phyloP scores from a whole-genome alignment of 2,797 vertebrate genomes.

The Sebastiscus albofasciatus region DNA sequence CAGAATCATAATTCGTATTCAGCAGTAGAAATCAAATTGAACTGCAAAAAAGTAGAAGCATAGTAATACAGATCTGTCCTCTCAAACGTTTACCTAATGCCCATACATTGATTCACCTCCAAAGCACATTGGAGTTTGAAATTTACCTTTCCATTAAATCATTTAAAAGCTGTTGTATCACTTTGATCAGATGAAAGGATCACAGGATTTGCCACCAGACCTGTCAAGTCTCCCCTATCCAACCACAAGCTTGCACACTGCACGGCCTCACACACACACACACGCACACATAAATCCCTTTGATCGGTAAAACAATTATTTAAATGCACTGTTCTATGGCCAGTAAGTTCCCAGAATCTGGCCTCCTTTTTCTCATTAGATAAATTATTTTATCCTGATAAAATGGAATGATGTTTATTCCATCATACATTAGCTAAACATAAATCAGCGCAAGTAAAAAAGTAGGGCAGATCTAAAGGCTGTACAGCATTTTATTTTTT shows the following conservation, averaged over 20 bases:
- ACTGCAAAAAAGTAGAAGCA: not conserved
- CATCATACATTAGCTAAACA: conserved; percentile 59
- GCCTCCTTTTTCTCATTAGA: conserved; percentile 75
- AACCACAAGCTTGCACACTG: conserved; percentile 49
- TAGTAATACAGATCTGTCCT: not conserved
- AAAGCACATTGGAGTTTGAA: conserved; percentile 57
- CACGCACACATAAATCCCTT: conserved; percentile 72
- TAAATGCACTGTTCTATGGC: conserved; percentile 78
- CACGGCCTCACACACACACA: conserved; percentile 36
- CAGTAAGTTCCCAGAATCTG: conserved; percentile 63
- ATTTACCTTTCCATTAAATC: conserved; percentile 74
- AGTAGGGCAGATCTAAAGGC: conserved; percentile 50
- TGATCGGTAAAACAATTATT: conserved; percentile 85
- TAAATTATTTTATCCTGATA: conserved; percentile 77
- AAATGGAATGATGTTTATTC: conserved; percentile 65
- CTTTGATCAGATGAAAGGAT: conserved; percentile 85
- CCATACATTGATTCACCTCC: conserved; percentile 20
- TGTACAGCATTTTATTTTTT: conserved; percentile 25
- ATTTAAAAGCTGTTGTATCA: conserved; percentile 82
- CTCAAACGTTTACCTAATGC: not conserved
- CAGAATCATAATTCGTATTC: not conserved
- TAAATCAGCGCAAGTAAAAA: conserved; percentile 52
- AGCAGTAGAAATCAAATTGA: not conserved
- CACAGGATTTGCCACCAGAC: conserved; percentile 79
- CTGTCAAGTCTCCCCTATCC: conserved; percentile 61